Evolutionary conservation across 2,888 invertebrate species (phyloP), one percentile per base, ranked within the genome.

Genomic region (Zhengitettix transpicula): DNA sequence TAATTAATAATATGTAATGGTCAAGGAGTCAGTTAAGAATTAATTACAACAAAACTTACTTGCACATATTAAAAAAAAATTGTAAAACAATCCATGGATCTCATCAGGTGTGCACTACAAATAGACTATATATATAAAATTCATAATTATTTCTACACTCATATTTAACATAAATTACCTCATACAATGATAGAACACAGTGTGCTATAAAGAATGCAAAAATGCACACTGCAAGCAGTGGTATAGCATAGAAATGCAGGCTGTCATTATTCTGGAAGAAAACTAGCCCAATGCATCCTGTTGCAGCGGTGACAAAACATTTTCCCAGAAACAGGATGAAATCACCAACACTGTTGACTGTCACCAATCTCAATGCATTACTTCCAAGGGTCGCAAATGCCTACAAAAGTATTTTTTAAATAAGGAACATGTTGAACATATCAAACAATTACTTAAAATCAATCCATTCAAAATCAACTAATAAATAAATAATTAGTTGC

Each of bases 191-290:
- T 59, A 96, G 80, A 63, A 96, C 87, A 72, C 92, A 90, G 70
- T 96, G 94, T 10, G 95, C 89, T 64, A 96, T 89, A 70, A 95
- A 90, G 73, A 91, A 96, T 1, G 93, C 82, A 72, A 88, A 94
- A 55, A 94, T 74, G 68, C 87, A 87, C 40, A 88, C 85, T 41
- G 93, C 76, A 58, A 94, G 80, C 1, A 93, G 87, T 0, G 95
- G 95, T 14, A 87, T 83, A 55, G 92, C 89, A 69, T 83, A 91
- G 73, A 92, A 90, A 67, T 88, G 85, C 52, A 93, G 73, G 60
- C 84, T 83, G 0, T 81, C 71, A 71, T 86, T 83, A 63, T 83
- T 79, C 68, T 86, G 83, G 68, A 93, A 81, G 65, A 89, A 74
- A 57, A 92, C 75, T 57, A 94, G 75, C 28, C 89, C 90, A 56